Percentiles rank a stretch among this genome's conserved stretches.
phyloP scores from a whole-genome alignment of 1,140 invertebrate species.

The Achroia grisella region DNA sequence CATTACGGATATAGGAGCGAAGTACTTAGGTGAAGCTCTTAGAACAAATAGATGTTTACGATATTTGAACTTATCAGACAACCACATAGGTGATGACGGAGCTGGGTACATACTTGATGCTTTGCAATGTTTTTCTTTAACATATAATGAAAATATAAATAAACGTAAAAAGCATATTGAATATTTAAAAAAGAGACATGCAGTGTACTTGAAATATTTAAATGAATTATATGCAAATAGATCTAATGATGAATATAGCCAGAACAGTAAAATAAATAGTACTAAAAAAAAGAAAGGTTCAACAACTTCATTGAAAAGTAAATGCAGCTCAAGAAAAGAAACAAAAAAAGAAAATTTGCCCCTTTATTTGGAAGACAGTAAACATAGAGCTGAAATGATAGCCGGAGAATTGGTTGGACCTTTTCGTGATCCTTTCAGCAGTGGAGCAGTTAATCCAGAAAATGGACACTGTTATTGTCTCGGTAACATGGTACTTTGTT shows the following conservation, averaged over 20 bases:
- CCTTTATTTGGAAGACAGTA: conserved; percentile 11
- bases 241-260: conserved; percentile 18
- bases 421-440: conserved; percentile 25
- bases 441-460: conserved; percentile 6
- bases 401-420: conserved; percentile 22
- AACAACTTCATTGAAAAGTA: conserved; percentile 14
- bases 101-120: conserved; percentile 21
- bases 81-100: conserved; percentile 36
- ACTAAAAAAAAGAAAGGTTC: conserved; percentile 18
- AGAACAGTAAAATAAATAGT: conserved; percentile 10
- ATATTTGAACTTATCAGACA: conserved; percentile 48
- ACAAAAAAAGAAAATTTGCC: conserved; percentile 1
- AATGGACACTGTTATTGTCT: conserved; percentile 18
- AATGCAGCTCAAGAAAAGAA: conserved; percentile 13
- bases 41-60: conserved; percentile 43
- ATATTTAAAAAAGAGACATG: conserved; percentile 27
- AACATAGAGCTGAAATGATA: conserved; percentile 21
- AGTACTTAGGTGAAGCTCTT: conserved; percentile 27
- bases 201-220: conserved; percentile 18
- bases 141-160: conserved; percentile 21
- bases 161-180: conserved; percentile 17
- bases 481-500: conserved; percentile 31
- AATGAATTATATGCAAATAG: conserved; percentile 10
- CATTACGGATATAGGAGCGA: conserved; percentile 38
- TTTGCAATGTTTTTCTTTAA: conserved; percentile 40